Evolutionary conservation across 2,113 vertebrate species (phyloP).

Genomic region (Psittacus erithacus): DNA sequence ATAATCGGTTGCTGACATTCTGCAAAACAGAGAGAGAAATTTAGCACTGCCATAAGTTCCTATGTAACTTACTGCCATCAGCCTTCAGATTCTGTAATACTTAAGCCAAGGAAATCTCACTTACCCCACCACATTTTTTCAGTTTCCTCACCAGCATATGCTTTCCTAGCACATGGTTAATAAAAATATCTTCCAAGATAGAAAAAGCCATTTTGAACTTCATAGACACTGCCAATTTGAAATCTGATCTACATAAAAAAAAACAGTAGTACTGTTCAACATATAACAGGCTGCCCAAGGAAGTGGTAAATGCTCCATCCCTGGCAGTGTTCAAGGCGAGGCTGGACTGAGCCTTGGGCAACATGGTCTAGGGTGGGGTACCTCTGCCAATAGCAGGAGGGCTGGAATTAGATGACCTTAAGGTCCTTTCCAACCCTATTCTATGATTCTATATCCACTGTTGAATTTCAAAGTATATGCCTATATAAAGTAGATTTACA

Average conservation of each 20-base stretch:
- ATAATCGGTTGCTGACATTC: not conserved
- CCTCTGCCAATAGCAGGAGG: not conserved
- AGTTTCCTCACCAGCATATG: conserved; percentile 18
- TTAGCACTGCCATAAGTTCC: not conserved
- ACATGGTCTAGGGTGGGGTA: not conserved
- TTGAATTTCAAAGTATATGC: not conserved
- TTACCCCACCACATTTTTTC: not conserved
- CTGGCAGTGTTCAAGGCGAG: not conserved
- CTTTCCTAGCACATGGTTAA: not conserved
- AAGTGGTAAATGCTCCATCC: not conserved
- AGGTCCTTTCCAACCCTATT: not conserved
- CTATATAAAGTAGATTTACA: not conserved
- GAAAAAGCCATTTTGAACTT: not conserved
- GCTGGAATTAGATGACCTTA: not conserved
- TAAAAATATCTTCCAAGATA: conserved; percentile 3
- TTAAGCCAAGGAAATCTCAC: not conserved
- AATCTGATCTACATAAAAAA: not conserved
- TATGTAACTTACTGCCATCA: not conserved
- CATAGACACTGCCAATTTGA: not conserved
- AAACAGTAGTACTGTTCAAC: not conserved
- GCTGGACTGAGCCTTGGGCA: not conserved
- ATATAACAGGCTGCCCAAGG: not conserved
- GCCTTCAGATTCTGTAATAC: not conserved
- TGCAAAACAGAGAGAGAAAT: not conserved
- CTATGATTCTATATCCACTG: not conserved